phyloP scores from a whole-genome alignment of 2,113 vertebrate genomes.

The Chinchilla lanigera region DNA sequence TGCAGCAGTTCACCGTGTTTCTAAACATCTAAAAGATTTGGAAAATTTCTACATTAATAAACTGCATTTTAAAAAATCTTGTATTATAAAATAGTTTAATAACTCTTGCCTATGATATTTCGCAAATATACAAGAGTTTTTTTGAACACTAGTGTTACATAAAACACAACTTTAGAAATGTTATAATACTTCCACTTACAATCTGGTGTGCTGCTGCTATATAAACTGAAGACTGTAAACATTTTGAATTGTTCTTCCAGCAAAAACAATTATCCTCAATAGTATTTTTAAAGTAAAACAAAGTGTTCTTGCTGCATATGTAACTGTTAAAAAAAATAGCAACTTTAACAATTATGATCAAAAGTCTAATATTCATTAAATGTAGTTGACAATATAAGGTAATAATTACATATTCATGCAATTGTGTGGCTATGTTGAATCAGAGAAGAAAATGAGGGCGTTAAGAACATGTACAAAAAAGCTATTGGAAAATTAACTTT shows the following conservation, averaged over 20 bases:
- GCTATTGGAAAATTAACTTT: background rate
- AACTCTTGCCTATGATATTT: background rate
- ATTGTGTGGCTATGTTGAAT: background rate
- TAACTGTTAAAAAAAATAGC: background rate
- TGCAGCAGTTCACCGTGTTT: background rate
- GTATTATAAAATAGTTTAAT: background rate
- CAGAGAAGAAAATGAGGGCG: background rate
- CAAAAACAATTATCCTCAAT: background rate
- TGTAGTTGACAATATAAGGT: background rate
- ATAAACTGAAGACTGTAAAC: background rate
- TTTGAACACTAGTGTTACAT: background rate
- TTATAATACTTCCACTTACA: background rate
- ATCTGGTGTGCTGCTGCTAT: background rate
- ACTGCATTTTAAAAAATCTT: background rate
- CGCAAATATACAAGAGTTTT: background rate
- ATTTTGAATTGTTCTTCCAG: background rate
- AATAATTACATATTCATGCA: background rate
- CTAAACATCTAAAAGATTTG: background rate
- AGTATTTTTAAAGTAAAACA: background rate
- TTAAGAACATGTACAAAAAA: background rate
- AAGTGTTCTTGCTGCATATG: background rate
- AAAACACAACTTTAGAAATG: background rate
- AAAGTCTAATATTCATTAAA: background rate
- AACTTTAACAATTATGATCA: background rate
- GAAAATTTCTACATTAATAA: background rate